Evolutionary conservation across 1,140 invertebrate species (phyloP), one percentile per base, ranked within the genome.

Genomic region (Psilanteris sp.): DNA sequence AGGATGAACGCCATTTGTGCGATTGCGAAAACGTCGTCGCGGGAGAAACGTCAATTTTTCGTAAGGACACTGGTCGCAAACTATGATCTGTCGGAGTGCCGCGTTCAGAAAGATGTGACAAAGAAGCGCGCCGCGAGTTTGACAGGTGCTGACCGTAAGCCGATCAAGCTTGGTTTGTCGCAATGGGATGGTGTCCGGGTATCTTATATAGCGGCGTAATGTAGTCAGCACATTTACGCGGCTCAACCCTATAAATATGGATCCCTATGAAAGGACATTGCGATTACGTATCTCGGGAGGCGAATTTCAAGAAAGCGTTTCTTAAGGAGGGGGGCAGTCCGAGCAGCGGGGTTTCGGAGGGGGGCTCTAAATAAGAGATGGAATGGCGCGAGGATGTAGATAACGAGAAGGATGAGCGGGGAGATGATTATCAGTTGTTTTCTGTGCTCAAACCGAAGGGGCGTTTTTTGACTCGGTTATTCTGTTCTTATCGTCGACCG

Each of bases 121-220:
- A 50, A 29, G 18, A 39, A 34, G 18, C 37, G 22, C 43, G 59
- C 26, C 11, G 13, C 55, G 14, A 16, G 55, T 52, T 70, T 34
- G 11, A 70, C 31, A 59, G 37, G 36, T 72, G 50, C 55, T 57
- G 32, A 72, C 83, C 44, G 80, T 83, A 77, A 79, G 83, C 80
- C 83, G 85, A 83, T 85, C 84, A 77, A 80, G 78, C 79, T 85
- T 82, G 79, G 77, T 86, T 82, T 87, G 84, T 82, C 83, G 80
- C 66, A 83, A 84, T 84, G 81, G 77, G 79, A 85, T 84, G 80
- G 79, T 83, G 76, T 62, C 44, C 77, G 75, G 79, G 79, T 79
- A 83, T 85, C 82, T 87, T 87, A 86, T 87, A 86, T 88, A 88
- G 79, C 71, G 54, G 71, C 59, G 67, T 84, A 86, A 87, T 88